Percentiles rank a stretch among this genome's conserved stretches.
phyloP scores from a whole-genome alignment of 2,113 vertebrate genomes.

The Oryzias woworae region DNA sequence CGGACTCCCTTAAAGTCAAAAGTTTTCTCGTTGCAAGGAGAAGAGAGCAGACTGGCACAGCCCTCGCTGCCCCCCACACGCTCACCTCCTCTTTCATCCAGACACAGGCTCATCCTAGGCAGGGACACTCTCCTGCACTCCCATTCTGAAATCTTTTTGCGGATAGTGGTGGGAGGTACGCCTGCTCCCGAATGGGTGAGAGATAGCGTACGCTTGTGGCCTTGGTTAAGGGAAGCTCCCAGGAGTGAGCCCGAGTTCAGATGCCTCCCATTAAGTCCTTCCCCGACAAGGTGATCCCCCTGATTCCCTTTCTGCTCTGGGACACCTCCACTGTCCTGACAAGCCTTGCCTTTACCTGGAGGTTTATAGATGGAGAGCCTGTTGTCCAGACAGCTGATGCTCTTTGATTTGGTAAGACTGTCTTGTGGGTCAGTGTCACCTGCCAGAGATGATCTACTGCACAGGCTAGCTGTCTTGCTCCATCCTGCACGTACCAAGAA shows the following conservation, averaged over 20 bases:
- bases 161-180: conserved; percentile 82
- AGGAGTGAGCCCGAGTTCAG: conserved; percentile 83
- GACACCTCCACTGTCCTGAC: conserved; percentile 69
- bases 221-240: conserved; percentile 74
- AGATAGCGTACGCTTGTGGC: conserved; percentile 80
- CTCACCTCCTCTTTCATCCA: conserved; percentile 85
- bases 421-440: conserved; percentile 69
- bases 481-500: conserved; percentile 80
- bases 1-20: conserved; percentile 93
- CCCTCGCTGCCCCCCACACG: conserved; percentile 86
- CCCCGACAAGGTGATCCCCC: conserved; percentile 61
- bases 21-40: conserved; percentile 91
- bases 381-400: conserved; percentile 87
- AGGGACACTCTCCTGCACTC: conserved; percentile 85
- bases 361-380: conserved; percentile 84
- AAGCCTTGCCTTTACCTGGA: conserved; percentile 44
- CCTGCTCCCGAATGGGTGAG: conserved; percentile 76
- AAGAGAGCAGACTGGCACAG: conserved; percentile 88
- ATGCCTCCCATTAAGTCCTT: conserved; percentile 74
- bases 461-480: conserved; percentile 70
- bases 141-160: conserved; percentile 98
- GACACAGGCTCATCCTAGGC: conserved; percentile 84
- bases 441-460: conserved; percentile 68
- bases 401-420: conserved; percentile 82
- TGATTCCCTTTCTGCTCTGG: conserved; percentile 60